Percentiles rank a stretch among this genome's conserved stretches.
These are phyloP conservation scores for Enteromius argenteus DNA, from an alignment of 2,797 vertebrate species.

Conservation along the genomic window DNA sequence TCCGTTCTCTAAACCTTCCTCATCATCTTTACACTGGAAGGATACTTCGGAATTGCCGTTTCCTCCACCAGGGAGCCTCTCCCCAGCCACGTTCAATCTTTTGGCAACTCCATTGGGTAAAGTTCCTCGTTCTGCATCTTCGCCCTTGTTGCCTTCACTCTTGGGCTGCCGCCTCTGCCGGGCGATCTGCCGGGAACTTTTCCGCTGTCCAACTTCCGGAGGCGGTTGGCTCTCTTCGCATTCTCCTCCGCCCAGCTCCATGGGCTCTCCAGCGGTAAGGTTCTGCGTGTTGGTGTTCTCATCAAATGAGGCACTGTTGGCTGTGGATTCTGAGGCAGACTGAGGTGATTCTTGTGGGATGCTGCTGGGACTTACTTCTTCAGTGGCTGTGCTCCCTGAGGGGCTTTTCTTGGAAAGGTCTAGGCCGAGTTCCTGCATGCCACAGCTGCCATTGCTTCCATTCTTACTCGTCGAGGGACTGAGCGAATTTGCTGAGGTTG, in stretches of 20 bases:
- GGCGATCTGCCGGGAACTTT: constrained; percentile 79
- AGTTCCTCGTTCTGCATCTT: constrained; percentile 71
- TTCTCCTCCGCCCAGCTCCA: constrained; percentile 79
- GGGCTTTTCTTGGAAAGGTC: constrained; percentile 92
- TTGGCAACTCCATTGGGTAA: constrained; percentile 83
- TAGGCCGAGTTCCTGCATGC: constrained; percentile 85
- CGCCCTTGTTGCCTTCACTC: constrained; percentile 78
- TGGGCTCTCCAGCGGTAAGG: constrained; percentile 79
- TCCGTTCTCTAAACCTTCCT: constrained; percentile 78
- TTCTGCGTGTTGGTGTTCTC: constrained; percentile 73
- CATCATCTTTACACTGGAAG: constrained; percentile 78
- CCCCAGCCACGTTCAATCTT: constrained; percentile 73
- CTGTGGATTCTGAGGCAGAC: constrained; percentile 82
- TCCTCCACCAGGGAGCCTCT: constrained; percentile 63
- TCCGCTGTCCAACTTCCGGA: constrained; percentile 74
- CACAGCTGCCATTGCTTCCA: constrained; percentile 72
- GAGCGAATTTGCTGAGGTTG: constrained; percentile 76
- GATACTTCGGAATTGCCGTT: constrained; percentile 74
- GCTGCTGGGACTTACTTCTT: constrained; percentile 84
- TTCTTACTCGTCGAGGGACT: constrained; percentile 77
- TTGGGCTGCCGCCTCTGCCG: constrained; percentile 84
- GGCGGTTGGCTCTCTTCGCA: constrained; percentile 76
- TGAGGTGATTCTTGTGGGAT: constrained; percentile 84
- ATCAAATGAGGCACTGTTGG: constrained; percentile 88
- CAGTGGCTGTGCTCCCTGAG: constrained; percentile 78